Evolutionary conservation across 2,888 invertebrate genomes (phyloP), one percentile per base, ranked within the genome.

Genomic region (Pollenia amentaria): DNA sequence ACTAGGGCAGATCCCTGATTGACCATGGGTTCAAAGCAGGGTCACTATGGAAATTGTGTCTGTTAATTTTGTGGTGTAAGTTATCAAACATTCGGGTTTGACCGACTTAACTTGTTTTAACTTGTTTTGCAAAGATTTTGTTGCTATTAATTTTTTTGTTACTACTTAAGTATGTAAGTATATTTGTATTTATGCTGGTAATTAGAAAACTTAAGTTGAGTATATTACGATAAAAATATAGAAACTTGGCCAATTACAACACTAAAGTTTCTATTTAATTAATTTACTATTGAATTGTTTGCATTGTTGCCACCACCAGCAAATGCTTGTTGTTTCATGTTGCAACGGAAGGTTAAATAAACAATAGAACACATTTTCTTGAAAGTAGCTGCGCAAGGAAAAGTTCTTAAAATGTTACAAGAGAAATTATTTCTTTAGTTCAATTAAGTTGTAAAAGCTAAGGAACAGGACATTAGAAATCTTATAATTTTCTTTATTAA

Each of bases 191-290:
- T 73, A 57, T 81, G 73, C 38, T 73, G 57, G 48, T 81, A 81
- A 81, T 81, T 81, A 81, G 73, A 73, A 57, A 73, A 81, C 73
- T 81, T 73, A 65, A 81, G 14, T 65, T 48, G 73, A 81, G 73
- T 73, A 55, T 29, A 46, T 64, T 80, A 70, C 40, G 21, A 65
- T 21, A 73, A 62, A 76, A 69, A 60, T 76, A 70, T 7, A 77
- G 64, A 83, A 83, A 83, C 70, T 83, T 77, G 77, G 77, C 70
- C 73, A 77, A 83, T 82, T 76, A 82, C 76, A 70, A 53, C 82
- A 76, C 55, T 83, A 64, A 83, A 83, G 83, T 72, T 83, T 70
- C 64, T 70, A 64, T 83, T 77, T 72, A 72, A 83, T 76, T 82
- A 69, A 65, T 81, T 64, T 65, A 77, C 40, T 77, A 72, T 77